phyloP scores from a whole-genome alignment of 2,888 invertebrate species.

The Agonum fuliginosum region DNA sequence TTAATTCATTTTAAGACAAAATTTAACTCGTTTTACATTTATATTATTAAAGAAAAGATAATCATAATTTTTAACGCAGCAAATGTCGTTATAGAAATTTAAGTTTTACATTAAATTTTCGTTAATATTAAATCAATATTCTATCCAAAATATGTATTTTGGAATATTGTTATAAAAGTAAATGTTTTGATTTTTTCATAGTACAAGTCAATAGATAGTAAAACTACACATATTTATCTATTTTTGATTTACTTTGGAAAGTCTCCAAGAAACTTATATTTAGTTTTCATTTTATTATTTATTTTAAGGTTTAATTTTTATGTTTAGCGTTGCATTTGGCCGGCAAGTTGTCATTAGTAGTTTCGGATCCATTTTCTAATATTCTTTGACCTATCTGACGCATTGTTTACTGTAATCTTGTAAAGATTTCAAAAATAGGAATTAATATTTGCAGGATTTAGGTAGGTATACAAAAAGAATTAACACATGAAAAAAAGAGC shows the following conservation, averaged over 20 bases:
- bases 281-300: conserved; percentile 55
- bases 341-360: conserved; percentile 1
- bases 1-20: conserved; percentile 1
- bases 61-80: neutral
- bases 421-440: neutral
- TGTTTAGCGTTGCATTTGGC: conserved; percentile 6
- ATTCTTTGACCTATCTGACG: neutral
- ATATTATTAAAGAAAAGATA: neutral
- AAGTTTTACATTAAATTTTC: neutral
- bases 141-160: conserved; percentile 12
- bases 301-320: conserved; percentile 55
- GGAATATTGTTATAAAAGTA: conserved; percentile 30
- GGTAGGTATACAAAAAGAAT: neutral
- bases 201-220: conserved; percentile 36
- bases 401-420: neutral
- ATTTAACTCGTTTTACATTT: neutral
- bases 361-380: neutral
- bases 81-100: neutral
- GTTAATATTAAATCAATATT: conserved; percentile 46
- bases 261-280: conserved; percentile 52
- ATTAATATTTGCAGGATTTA: conserved; percentile 23
- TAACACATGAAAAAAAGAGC: neutral
- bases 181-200: conserved; percentile 34
- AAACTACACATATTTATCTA: conserved; percentile 37
- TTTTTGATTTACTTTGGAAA: conserved; percentile 51